These are phyloP conservation scores for Dysdera silvatica DNA, from an alignment of 1,140 invertebrate genomes.

Conservation along the genomic window DNA sequence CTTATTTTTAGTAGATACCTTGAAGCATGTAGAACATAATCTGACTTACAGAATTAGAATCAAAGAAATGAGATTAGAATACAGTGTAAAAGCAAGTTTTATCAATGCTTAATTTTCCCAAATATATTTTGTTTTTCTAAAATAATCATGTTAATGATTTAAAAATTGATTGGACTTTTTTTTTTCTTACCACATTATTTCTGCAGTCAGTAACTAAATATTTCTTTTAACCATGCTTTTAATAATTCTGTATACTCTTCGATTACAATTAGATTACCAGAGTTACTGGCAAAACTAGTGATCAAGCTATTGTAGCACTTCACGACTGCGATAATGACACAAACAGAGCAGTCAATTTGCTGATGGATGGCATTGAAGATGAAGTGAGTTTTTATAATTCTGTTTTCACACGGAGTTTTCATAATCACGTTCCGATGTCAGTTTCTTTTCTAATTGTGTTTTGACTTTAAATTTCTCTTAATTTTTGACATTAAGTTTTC, in stretches of 20 bases:
- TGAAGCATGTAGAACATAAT: too few relatives aligned
- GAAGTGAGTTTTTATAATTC: slow-evolving; percentile 44
- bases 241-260: slow-evolving; percentile 19
- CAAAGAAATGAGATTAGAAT: too few relatives aligned
- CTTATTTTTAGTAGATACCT: too few relatives aligned
- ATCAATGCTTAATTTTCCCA: too few relatives aligned
- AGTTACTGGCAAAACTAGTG: slow-evolving; percentile 41
- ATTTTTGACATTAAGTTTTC: too few relatives aligned
- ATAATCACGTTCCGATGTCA: neutral
- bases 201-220: neutral
- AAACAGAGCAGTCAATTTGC: slow-evolving; percentile 59
- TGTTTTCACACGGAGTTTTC: neutral
- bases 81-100: too few relatives aligned
- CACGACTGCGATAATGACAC: slow-evolving; percentile 46
- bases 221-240: neutral
- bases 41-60: too few relatives aligned
- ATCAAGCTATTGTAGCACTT: slow-evolving; percentile 43
- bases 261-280: slow-evolving; percentile 40
- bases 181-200: neutral
- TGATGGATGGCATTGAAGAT: slow-evolving; percentile 57
- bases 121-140: neutral
- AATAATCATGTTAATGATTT: neutral
- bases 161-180: neutral
- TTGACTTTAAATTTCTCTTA: too few relatives aligned
- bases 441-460: too few relatives aligned